A percentile compares a stretch with the other conserved stretches of the same genome.
Conservation (phyloP, 2,797 vertebrate genomes). For the Leucoraja ocellata region DNA sequence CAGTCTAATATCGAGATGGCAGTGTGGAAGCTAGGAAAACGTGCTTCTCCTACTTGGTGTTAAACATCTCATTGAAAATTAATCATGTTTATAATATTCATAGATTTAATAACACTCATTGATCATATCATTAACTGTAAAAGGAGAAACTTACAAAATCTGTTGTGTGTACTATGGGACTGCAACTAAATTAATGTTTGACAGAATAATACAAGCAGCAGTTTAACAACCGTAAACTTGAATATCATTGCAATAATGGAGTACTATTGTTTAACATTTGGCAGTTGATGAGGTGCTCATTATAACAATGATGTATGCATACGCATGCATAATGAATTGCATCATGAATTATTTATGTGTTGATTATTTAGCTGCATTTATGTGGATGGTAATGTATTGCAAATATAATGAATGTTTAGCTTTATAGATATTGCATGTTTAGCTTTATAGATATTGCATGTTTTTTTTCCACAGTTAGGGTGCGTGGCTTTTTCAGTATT, state of each 20-base stretch:
- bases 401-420: constrained; percentile 94
- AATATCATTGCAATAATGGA: constrained; percentile 84
- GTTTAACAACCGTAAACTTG: constrained; percentile 98
- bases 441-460: constrained; percentile 72
- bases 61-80: constrained; percentile 88
- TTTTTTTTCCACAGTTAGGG: constrained; percentile 20
- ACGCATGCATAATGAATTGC: constrained; percentile 98
- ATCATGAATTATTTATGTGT: constrained; percentile 99
- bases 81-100: constrained; percentile 96
- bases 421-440: constrained; percentile 68
- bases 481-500: not conserved
- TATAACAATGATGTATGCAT: constrained; percentile 80
- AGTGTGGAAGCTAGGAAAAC: not conserved
- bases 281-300: constrained; percentile 96
- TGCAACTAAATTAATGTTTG: constrained; percentile 90
- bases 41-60: not conserved
- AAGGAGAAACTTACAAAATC: constrained; percentile 70
- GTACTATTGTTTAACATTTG: constrained; percentile 93
- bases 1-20: not conserved
- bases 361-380: constrained; percentile 99
- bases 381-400: constrained; percentile 99
- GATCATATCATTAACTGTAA: constrained; percentile 79
- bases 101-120: constrained; percentile 82
- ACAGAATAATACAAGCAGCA: constrained; percentile 98
- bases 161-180: constrained; percentile 68